Conservation (phyloP, 2,888 invertebrate species). For the Sabellastarte sp. region DNA sequence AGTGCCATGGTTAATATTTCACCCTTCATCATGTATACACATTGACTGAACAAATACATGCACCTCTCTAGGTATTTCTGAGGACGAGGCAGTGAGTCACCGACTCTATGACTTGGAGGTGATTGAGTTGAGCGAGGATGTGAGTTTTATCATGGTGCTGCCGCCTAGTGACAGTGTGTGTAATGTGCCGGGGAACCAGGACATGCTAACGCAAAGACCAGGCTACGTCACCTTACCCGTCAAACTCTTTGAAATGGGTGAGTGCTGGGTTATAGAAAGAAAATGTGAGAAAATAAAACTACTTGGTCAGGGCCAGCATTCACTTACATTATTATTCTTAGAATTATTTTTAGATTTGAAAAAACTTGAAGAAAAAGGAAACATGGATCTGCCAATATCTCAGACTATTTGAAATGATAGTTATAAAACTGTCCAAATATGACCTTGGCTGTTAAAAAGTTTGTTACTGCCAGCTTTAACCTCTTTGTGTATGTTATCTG, state of each 20-base stretch:
- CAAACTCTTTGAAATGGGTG: slow-evolving; percentile 70
- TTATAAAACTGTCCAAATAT: too few relatives aligned
- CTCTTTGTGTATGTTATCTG: too few relatives aligned
- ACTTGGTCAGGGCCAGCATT: too few relatives aligned
- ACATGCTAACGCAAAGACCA: slow-evolving; percentile 79
- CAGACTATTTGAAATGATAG: too few relatives aligned
- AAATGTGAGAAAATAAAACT: too few relatives aligned
- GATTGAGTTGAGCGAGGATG: slow-evolving; percentile 84
- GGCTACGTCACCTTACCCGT: slow-evolving; percentile 85
- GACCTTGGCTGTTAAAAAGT: too few relatives aligned
- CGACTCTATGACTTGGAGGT: slow-evolving; percentile 90
- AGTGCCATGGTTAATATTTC: background rate
- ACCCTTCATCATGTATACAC: background rate
- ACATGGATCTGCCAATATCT: too few relatives aligned
- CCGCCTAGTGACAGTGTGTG: slow-evolving; percentile 92
- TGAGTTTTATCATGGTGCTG: slow-evolving; percentile 87
- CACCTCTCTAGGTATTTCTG: slow-evolving; percentile 39
- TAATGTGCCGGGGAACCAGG: slow-evolving; percentile 74
- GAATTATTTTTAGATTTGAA: too few relatives aligned
- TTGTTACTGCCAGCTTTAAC: too few relatives aligned
- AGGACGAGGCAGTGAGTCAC: slow-evolving; percentile 45
- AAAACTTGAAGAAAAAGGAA: too few relatives aligned
- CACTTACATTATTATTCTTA: too few relatives aligned
- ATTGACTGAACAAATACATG: background rate
- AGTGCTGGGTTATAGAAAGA: too few relatives aligned